These are phyloP conservation scores for Mus minutoides DNA, from an alignment of 2,797 vertebrate species.

Conservation along the genomic window DNA sequence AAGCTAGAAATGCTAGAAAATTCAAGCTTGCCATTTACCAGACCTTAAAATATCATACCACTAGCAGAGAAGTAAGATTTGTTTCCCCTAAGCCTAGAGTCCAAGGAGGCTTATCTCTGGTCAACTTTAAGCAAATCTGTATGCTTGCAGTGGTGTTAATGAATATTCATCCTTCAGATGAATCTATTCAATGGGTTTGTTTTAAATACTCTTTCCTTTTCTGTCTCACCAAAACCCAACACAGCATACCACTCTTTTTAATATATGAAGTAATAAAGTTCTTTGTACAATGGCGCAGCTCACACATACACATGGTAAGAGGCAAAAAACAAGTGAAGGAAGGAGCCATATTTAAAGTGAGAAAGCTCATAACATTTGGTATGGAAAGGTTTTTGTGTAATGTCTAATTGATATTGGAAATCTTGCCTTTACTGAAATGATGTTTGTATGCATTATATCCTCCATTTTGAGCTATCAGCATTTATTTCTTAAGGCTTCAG, in stretches of 20 bases:
- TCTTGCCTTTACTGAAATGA: no score
- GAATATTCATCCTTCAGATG: no score
- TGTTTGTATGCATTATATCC: no score
- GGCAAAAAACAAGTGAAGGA: background rate
- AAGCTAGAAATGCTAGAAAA: background rate
- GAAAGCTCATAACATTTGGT: background rate
- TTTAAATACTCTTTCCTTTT: background rate
- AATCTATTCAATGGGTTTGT: background rate
- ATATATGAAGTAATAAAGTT: no score
- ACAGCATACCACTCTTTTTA: background rate
- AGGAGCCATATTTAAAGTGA: background rate
- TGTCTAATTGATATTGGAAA: no score
- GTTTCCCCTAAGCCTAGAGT: no score
- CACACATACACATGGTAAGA: background rate
- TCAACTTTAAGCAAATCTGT: no score
- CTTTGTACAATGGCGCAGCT: no score
- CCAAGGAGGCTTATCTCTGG: background rate
- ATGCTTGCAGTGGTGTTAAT: background rate
- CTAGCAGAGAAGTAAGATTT: background rate
- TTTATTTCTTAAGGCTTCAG: background rate
- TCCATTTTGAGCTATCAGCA: no score
- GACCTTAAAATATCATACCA: no score
- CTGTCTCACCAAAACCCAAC: background rate
- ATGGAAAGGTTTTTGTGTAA: background rate
- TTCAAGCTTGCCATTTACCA: background rate